Evolutionary conservation across 2,797 vertebrate genomes (phyloP).

Genomic region (Uromys caudimaculatus): DNA sequence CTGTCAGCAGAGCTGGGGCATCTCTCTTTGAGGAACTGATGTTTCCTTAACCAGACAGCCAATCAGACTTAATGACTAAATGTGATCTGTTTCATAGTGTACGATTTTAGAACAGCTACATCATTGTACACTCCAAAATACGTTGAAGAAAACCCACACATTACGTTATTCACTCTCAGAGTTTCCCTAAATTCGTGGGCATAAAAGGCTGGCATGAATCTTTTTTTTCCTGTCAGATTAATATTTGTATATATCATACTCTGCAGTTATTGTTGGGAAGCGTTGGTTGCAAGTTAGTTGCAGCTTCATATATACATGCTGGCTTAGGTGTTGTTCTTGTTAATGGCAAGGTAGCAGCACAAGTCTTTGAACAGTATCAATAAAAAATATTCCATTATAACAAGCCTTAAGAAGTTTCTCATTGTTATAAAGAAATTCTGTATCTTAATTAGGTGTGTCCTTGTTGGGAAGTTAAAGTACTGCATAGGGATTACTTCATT

Average conservation of each 20-base stretch:
- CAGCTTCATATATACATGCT: not conserved
- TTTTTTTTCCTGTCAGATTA: not conserved
- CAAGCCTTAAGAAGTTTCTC: not conserved
- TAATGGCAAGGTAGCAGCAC: not conserved
- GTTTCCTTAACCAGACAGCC: not conserved
- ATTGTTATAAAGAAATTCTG: not conserved
- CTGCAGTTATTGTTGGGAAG: not conserved
- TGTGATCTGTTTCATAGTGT: not conserved
- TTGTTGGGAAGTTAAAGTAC: not conserved
- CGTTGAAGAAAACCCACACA: not conserved
- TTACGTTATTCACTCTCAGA: slow-evolving; percentile 4
- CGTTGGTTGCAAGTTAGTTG: not conserved
- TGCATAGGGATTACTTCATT: not conserved
- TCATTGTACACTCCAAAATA: not conserved
- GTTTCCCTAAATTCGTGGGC: not conserved
- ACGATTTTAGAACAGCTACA: not conserved
- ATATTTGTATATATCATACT: not conserved
- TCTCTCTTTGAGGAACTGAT: not conserved
- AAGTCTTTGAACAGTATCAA: not conserved
- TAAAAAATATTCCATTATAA: not conserved
- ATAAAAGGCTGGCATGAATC: not conserved
- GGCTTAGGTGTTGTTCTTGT: not conserved
- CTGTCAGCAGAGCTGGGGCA: not conserved
- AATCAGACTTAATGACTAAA: not conserved
- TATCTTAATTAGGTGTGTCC: not conserved